Evolutionary conservation across 2,888 invertebrate genomes (phyloP).

Genomic region (Dolomedes plantarius): DNA sequence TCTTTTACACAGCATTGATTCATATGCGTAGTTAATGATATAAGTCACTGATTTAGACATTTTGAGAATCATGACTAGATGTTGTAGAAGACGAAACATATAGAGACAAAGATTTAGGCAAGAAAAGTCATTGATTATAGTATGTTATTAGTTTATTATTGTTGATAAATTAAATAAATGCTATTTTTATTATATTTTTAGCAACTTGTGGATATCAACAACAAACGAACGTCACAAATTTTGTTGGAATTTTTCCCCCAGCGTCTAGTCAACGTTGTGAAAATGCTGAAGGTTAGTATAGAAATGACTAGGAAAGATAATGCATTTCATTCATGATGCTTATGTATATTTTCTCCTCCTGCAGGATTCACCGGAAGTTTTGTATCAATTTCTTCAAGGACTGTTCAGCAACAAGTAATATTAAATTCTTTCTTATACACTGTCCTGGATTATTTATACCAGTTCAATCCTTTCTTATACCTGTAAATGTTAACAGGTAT

Average conservation of each 20-base stretch:
- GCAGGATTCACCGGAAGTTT: conserved; percentile 77
- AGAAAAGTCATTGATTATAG: no score
- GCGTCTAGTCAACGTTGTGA: conserved; percentile 51
- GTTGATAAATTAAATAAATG: no score
- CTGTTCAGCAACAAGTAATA: conserved; percentile 79
- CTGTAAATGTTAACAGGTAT: no score
- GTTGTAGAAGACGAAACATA: no score
- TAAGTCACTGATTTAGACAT: no score
- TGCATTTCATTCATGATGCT: background rate
- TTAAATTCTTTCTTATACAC: conserved; percentile 7
- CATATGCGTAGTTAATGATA: no score
- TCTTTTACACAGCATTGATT: no score
- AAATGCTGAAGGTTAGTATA: conserved; percentile 45
- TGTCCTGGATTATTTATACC: no score
- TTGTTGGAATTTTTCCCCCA: conserved; percentile 80
- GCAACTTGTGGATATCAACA: conserved; percentile 81
- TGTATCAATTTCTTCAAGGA: conserved; percentile 81
- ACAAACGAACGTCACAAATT: conserved; percentile 82
- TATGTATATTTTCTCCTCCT: conserved; percentile 77
- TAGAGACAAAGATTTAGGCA: no score
- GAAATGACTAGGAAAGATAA: background rate
- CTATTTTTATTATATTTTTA: conserved; percentile 77
- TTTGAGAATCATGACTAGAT: no score
- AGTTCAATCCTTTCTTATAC: no score
- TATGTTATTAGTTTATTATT: no score